Base-by-base conservation (phyloP, 2,797 vertebrate species). In the Selene dorsalis region DNA sequence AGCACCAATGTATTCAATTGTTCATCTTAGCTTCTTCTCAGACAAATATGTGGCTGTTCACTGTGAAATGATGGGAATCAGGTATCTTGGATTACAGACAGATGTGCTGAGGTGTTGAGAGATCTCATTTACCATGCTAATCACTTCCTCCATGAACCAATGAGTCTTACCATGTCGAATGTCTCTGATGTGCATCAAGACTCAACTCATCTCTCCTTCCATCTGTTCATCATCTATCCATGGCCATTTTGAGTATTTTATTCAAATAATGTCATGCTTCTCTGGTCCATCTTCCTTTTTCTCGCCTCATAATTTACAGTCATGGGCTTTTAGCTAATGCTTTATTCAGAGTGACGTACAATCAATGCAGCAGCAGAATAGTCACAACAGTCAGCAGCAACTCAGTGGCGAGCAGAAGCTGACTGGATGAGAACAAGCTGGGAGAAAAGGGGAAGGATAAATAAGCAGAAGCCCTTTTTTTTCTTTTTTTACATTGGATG, bases 301-400 rank as follows among this genome's bases (percentile, higher is more conserved):
- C 70, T 53, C 8, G 0, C 65, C 67, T 80, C 55, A 22, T 79
- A 80, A 82, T 86, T 85, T 73, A 84, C 74, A 77, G 55, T 73
- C 58, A 2, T 66, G 41, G 66, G 73, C 80, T 80, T 81, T 89
- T 88, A 87, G 75, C 73, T 66, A 70, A 87, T 86, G 69, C 17
- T 39, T 73, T 39, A 62, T 77, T 22, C 56, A 43, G 61, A 77
- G 59, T 0, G 2, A 62, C 57, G 59, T 24, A 38, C n/a, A 68
- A 68, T 75, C 60, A 76, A 50, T 67, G 64, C 22, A 32, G 63
- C 41, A 20, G 26, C 28, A 50, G 32, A 35, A 35, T 8, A 35
- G 56, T 56, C 73, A 67, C 58, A 52, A n/a, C 14, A 47, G 50
- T 74, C 69, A 63, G 75, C 66, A 63, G 48, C 35, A 68, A 39